Base-by-base conservation (phyloP, 2,797 vertebrate species). In the Dicrostonyx torquatus region DNA sequence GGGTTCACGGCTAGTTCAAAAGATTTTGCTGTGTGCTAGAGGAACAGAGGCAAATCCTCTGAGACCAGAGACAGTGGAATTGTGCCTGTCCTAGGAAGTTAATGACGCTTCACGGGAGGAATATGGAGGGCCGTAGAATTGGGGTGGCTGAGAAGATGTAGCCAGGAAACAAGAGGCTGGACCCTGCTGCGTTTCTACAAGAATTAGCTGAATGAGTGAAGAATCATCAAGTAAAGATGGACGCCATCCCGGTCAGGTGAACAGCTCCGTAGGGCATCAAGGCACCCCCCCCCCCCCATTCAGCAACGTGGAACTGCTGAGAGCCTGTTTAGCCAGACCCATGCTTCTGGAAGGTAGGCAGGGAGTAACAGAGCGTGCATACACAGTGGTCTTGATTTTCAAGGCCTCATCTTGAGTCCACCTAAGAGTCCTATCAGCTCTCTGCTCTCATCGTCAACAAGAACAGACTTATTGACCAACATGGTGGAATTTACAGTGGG, bases 311-410 rank as follows among this genome's bases (percentile, higher is more conserved):
- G n/a, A n/a, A n/a, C n/a, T n/a, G n/a, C n/a, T n/a, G n/a, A n/a
- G n/a, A n/a, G n/a, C n/a, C n/a, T n/a, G n/a, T n/a, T n/a, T n/a
- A n/a, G n/a, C n/a, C n/a, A n/a, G n/a, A n/a, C n/a, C n/a, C n/a
- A 55, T 1, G 13, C 72, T 55, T 84, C 22, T 26, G 62, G 66
- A 85, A 78, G 60, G 14, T 5, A 45, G 58, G 10, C 58, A 18
- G 22, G 10, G 50, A 14, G 0, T 2, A 6, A 72, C 0, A 22
- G 7, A 14, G 37, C 24, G 1, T 0, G 0, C 1, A 11, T 1
- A 29, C 1, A 5, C 1, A 34, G 2, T 37, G 60, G 5, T 29
- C 43, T 37, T 55, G 37, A 62, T n/a, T 68, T 43, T 40, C 45
- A 64, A 79, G 53, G 31, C 77, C 15, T 24, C 34, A 1, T 45